phyloP scores from a whole-genome alignment of 2,797 vertebrate genomes.

The Lagocephalus sceleratus region DNA sequence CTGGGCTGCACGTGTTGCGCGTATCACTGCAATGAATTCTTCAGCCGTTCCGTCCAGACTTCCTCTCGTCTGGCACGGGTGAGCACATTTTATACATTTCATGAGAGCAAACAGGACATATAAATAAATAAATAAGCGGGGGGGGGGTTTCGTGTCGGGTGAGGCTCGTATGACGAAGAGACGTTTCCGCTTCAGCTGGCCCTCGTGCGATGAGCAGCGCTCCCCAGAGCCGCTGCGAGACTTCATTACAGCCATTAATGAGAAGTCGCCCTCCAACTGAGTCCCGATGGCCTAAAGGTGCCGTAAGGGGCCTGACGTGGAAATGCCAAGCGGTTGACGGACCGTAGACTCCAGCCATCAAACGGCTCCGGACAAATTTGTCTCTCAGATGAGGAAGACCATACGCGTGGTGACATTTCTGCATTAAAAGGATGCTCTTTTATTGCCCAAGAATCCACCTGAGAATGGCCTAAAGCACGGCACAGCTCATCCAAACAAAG shows the following conservation, averaged over 20 bases:
- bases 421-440: constrained; percentile 92
- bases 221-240: constrained; percentile 51
- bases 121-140: no score
- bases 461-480: constrained; percentile 89
- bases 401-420: constrained; percentile 66
- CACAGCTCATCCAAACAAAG: constrained; percentile 86
- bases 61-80: no score
- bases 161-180: constrained; percentile 18
- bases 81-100: no score
- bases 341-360: constrained; percentile 24
- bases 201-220: constrained; percentile 50
- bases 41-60: no score
- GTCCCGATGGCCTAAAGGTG: constrained; percentile 52
- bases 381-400: constrained; percentile 32
- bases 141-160: background rate
- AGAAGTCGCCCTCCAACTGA: constrained; percentile 63
- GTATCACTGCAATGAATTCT: no score
- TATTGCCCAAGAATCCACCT: constrained; percentile 99
- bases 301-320: constrained; percentile 39
- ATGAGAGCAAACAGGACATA: no score
- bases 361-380: constrained; percentile 38
- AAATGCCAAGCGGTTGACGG: constrained; percentile 48
- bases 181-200: constrained; percentile 41
- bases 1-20: no score
- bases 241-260: constrained; percentile 65